Conservation (phyloP, 2,797 vertebrate species). For the Poecilia velifera region DNA sequence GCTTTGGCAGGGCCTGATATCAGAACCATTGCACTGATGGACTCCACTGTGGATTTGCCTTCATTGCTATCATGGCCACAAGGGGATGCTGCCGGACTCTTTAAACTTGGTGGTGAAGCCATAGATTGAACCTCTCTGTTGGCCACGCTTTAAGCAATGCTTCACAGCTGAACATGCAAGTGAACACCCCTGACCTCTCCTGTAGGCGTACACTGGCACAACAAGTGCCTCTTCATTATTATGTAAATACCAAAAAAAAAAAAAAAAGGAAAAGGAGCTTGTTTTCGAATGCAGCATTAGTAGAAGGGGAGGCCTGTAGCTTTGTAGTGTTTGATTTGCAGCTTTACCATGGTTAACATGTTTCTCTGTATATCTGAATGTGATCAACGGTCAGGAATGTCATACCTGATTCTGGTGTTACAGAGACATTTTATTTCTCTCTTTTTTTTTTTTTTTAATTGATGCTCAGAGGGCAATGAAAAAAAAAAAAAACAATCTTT, state of each 20-base stretch:
- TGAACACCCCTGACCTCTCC: constrained; percentile 72
- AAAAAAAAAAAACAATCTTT: constrained; percentile 70
- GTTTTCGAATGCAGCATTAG: constrained; percentile 68
- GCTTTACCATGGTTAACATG: constrained; percentile 71
- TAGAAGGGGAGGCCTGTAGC: constrained; percentile 66
- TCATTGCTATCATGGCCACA: constrained; percentile 74
- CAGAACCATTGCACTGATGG: constrained; percentile 70
- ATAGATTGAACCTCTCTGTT: constrained; percentile 75
- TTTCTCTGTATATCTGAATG: constrained; percentile 79
- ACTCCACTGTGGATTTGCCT: constrained; percentile 76
- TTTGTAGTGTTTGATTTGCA: constrained; percentile 76
- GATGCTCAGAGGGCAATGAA: constrained; percentile 63
- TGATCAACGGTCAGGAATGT: constrained; percentile 80
- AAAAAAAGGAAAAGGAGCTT: constrained; percentile 49
- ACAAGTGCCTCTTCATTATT: constrained; percentile 73
- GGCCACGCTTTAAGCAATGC: constrained; percentile 72
- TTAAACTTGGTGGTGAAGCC: constrained; percentile 75
- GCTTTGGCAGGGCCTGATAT: constrained; percentile 54
- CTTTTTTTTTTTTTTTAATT: constrained; percentile 32
- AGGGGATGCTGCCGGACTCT: constrained; percentile 73
- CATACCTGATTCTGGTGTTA: constrained; percentile 68
- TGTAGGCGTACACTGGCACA: constrained; percentile 74
- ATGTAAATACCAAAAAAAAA: constrained; percentile 75
- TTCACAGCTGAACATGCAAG: constrained; percentile 74
- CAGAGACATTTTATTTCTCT: not conserved